Evolutionary conservation across 2,888 invertebrate species (phyloP).

Genomic region (Trachelus iudaicus): DNA sequence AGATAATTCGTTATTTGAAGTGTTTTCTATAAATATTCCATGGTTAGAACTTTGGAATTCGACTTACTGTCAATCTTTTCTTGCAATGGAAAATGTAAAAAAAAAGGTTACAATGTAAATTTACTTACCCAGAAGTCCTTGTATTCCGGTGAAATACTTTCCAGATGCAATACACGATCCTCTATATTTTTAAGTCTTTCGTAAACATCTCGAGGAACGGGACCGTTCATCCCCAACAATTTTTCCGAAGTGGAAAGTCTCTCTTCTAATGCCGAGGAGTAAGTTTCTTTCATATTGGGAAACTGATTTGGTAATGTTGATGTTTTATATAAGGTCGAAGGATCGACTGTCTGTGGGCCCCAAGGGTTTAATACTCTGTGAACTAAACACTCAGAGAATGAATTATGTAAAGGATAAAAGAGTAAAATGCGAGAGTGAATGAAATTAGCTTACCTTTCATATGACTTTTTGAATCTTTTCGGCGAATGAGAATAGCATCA

Average conservation of each 20-base stretch:
- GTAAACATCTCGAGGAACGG: constrained; percentile 75
- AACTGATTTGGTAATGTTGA: constrained; percentile 16
- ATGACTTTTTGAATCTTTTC: constrained; percentile 82
- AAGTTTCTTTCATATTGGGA: constrained; percentile 36
- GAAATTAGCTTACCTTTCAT: constrained; percentile 74
- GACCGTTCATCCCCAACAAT: constrained; percentile 69
- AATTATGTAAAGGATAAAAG: constrained; percentile 3
- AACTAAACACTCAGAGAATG: constrained; percentile 67
- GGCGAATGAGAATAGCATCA: constrained; percentile 76
- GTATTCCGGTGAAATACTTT: constrained; percentile 86
- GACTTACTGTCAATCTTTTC: not conserved
- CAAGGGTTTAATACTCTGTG: constrained; percentile 77
- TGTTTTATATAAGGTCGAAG: constrained; percentile 26
- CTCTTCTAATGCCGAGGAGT: constrained; percentile 73
- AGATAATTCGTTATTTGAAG: not conserved
- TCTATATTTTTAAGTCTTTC: constrained; percentile 79
- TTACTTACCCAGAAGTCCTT: constrained; percentile 74
- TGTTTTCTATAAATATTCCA: not conserved
- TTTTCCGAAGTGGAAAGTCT: constrained; percentile 75
- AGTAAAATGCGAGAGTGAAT: constrained; percentile 2
- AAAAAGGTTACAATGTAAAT: constrained; percentile 11
- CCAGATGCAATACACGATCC: constrained; percentile 77
- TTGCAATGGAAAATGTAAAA: not conserved
- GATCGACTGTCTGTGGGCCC: constrained; percentile 73
- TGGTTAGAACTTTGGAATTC: not conserved